Conservation (phyloP, 2,113 vertebrate genomes). For the Neolamprologus modestus region DNA sequence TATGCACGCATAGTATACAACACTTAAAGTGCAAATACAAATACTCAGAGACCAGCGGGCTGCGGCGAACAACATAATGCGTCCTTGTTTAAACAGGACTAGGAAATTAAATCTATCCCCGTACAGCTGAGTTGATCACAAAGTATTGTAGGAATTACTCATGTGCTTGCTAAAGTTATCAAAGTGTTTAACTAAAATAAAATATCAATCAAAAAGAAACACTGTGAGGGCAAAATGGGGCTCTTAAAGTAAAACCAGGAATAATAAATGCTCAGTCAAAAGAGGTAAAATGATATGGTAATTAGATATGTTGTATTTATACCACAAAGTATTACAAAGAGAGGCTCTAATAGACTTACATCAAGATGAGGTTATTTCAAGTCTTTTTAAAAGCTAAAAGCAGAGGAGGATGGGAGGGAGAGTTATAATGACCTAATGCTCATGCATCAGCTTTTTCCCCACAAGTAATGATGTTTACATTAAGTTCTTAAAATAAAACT, state of each 20-base stretch:
- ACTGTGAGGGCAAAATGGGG: background rate
- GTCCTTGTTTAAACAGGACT: background rate
- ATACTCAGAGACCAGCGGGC: background rate
- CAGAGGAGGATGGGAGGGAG: background rate
- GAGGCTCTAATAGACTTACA: background rate
- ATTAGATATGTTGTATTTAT: background rate
- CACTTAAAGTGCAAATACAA: background rate
- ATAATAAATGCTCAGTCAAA: background rate
- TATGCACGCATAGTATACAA: background rate
- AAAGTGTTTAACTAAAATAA: background rate
- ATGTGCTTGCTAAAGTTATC: background rate
- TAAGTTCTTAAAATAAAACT: conserved; percentile 9
- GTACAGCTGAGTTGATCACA: background rate
- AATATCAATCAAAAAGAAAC: background rate
- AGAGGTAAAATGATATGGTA: background rate
- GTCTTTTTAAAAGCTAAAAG: background rate
- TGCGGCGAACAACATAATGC: background rate
- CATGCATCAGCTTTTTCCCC: background rate
- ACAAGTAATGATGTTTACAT: background rate
- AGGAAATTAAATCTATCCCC: background rate
- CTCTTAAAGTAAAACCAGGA: background rate
- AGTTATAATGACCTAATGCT: background rate
- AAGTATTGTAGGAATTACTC: background rate
- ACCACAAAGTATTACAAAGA: background rate
- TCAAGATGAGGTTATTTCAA: background rate